Evolutionary conservation across 2,113 vertebrate species (phyloP).

Genomic region (Vidua chalybeata): DNA sequence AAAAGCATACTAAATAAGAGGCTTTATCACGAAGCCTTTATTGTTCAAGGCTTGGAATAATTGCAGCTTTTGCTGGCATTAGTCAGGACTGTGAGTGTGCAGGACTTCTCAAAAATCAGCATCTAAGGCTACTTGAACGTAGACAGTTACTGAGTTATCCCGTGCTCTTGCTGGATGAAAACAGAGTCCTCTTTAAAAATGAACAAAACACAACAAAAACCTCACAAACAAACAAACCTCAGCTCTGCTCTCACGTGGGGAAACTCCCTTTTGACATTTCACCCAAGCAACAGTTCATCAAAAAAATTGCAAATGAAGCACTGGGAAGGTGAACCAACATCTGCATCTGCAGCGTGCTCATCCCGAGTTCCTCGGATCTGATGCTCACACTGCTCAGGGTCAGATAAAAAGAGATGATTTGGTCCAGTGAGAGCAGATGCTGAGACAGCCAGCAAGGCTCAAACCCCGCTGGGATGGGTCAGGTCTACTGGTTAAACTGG

Average conservation of each 20-base stretch:
- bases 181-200: neutral
- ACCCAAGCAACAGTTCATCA: neutral
- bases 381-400: neutral
- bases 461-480: neutral
- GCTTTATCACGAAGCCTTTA: neutral
- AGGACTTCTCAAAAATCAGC: neutral
- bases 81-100: neutral
- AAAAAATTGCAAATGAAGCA: neutral
- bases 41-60: slow-evolving; percentile 22
- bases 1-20: neutral
- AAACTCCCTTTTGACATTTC: neutral
- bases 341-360: neutral
- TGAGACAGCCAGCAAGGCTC: neutral
- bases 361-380: neutral
- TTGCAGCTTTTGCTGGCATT: neutral
- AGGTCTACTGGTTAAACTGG: neutral
- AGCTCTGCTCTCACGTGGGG: neutral
- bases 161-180: neutral
- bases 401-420: neutral
- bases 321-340: neutral
- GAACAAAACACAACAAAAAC: neutral
- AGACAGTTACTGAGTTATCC: neutral
- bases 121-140: neutral
- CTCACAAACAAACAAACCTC: neutral
- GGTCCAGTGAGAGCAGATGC: neutral